phyloP scores from a whole-genome alignment of 2,797 vertebrate species.

The Rhodeus uyekii region DNA sequence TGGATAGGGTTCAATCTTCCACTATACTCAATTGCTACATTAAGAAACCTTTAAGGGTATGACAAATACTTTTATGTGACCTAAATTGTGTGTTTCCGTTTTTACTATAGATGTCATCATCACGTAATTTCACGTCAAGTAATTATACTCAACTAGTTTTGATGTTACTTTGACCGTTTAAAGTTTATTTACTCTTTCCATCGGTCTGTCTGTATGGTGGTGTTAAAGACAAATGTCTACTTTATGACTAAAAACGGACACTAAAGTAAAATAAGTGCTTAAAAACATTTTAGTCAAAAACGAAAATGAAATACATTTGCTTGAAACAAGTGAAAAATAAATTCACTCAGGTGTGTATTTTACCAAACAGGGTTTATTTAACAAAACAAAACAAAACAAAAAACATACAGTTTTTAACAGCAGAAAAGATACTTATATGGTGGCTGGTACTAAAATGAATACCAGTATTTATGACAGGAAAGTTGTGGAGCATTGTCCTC shows the following conservation, averaged over 20 bases:
- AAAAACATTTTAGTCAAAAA: neutral
- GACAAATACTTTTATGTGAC: neutral
- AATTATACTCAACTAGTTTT: neutral
- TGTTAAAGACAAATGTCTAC: neutral
- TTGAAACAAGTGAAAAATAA: neutral
- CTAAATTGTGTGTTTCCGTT: neutral
- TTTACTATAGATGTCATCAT: neutral
- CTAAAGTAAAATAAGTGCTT: neutral
- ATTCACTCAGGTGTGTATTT: neutral
- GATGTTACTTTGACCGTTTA: neutral
- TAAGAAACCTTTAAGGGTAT: neutral
- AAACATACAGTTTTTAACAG: neutral
- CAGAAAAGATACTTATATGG: neutral
- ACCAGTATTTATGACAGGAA: neutral
- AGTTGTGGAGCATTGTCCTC: neutral
- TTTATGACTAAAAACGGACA: no score
- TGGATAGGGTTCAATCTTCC: neutral
- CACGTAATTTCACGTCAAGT: no score
- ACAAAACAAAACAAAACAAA: no score
- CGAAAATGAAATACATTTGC: neutral
- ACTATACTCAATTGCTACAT: neutral
- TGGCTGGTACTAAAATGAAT: neutral
- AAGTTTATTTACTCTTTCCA: neutral
- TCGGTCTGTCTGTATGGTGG: neutral
- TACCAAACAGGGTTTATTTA: slow-evolving; percentile 19